Evolutionary conservation across 1,140 invertebrate genomes (phyloP).

Genomic region (Lepidotrigona ventralis): DNA sequence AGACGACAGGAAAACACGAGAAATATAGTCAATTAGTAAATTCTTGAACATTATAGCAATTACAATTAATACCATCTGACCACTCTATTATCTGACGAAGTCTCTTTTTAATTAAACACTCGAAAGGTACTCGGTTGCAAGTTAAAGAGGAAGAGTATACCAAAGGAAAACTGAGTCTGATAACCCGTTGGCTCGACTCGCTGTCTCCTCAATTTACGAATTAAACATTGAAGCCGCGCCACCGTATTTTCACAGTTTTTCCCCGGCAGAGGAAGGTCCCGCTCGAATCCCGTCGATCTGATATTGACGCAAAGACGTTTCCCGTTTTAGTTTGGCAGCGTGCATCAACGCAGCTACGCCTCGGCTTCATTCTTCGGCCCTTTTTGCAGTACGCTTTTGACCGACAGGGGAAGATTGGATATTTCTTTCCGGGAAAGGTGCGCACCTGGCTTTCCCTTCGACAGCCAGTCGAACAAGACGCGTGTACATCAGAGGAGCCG

Average conservation of each 20-base stretch:
- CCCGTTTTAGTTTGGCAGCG: slow-evolving; percentile 1
- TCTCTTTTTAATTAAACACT: too few species aligned
- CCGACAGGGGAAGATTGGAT: slow-evolving; percentile 67
- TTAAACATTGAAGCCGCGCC: background rate
- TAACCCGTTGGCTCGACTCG: background rate
- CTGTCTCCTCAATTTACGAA: background rate
- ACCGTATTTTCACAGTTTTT: background rate
- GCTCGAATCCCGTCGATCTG: background rate
- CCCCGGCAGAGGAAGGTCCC: background rate
- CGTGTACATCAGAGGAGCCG: slow-evolving; percentile 4
- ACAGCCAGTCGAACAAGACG: slow-evolving; percentile 21
- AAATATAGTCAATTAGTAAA: background rate
- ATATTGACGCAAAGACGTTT: slow-evolving; percentile 26
- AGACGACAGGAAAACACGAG: too few species aligned
- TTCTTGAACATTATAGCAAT: background rate
- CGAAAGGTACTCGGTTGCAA: too few species aligned
- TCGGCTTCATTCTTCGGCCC: slow-evolving; percentile 47
- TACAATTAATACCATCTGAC: too few species aligned
- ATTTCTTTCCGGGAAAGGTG: slow-evolving; percentile 50
- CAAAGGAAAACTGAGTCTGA: background rate
- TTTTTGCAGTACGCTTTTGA: slow-evolving; percentile 58
- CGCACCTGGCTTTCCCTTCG: slow-evolving; percentile 48
- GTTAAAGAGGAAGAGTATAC: background rate
- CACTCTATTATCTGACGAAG: too few species aligned
- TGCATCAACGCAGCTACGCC: slow-evolving; percentile 47